These are phyloP conservation scores for Drosophila subpulchrella DNA, from an alignment of 1,140 invertebrate species.

Conservation along the genomic window DNA sequence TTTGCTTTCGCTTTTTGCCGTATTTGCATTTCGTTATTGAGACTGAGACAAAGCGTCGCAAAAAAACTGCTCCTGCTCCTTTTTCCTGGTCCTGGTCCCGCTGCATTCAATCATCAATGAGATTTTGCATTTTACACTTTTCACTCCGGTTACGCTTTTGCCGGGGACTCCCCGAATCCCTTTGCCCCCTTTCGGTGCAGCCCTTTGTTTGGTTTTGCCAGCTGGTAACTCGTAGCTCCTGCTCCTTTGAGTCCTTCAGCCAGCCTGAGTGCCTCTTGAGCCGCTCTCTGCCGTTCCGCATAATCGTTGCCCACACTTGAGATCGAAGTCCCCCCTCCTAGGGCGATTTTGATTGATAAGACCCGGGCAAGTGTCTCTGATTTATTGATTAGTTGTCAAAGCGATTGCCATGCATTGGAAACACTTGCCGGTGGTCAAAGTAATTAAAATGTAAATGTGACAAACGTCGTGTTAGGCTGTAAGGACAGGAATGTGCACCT, in stretches of 20 bases:
- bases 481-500: conserved; percentile 1
- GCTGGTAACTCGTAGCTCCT: conserved; percentile 37
- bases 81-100: conserved; percentile 7
- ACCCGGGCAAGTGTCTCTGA: conserved; percentile 51
- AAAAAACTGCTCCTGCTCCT: conserved; percentile 36
- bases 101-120: conserved; percentile 79
- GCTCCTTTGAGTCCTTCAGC: conserved; percentile 33
- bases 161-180: conserved; percentile 20
- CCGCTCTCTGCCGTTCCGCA: conserved; percentile 37
- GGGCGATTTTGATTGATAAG: conserved; percentile 57
- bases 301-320: conserved; percentile 67
- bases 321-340: neutral
- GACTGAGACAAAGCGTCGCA: conserved; percentile 77
- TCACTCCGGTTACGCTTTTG: conserved; percentile 63
- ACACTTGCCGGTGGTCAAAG: conserved; percentile 29
- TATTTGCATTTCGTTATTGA: conserved; percentile 83
- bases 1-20: conserved; percentile 79
- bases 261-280: conserved; percentile 39
- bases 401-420: conserved; percentile 37
- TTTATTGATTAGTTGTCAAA: conserved; percentile 78
- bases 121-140: conserved; percentile 81
- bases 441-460: conserved; percentile 70
- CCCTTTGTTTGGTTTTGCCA: conserved; percentile 56
- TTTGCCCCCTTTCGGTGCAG: conserved; percentile 50
- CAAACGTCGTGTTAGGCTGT: neutral